Evolutionary conservation across 2,888 invertebrate species (phyloP).

Genomic region (Conchocele bisecta): DNA sequence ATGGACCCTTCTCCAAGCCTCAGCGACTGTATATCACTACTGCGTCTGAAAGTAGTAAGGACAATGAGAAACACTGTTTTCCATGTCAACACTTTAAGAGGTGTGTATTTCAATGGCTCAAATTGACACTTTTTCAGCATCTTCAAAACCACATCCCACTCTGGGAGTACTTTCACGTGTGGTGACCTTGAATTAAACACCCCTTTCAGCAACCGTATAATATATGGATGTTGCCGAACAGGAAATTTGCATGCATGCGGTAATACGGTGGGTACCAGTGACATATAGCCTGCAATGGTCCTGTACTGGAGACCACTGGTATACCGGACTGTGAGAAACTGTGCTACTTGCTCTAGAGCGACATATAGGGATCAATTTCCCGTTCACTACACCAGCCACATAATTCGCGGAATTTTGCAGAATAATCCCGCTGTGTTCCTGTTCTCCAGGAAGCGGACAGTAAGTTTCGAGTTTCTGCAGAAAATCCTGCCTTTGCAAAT

Average conservation of each 20-base stretch:
- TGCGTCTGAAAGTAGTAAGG: conserved; percentile 14
- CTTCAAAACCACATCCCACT: neutral
- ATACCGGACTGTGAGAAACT: conserved; percentile 12
- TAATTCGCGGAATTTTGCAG: conserved; percentile 16
- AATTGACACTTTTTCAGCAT: neutral
- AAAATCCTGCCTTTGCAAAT: no score
- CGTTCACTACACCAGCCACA: conserved; percentile 4
- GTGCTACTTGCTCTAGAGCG: conserved; percentile 21
- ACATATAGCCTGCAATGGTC: conserved; percentile 19
- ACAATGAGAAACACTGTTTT: conserved; percentile 18
- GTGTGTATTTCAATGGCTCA: neutral
- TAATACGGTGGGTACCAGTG: conserved; percentile 22
- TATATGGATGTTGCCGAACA: conserved; percentile 10
- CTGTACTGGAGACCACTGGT: conserved; percentile 19
- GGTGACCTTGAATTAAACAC: conserved; percentile 4
- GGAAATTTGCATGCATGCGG: neutral
- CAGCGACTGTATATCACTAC: conserved; percentile 15
- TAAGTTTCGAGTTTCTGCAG: conserved; percentile 18
- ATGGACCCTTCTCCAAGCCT: conserved; percentile 11
- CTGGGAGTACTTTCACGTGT: neutral
- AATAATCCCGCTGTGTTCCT: conserved; percentile 16
- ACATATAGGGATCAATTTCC: no score
- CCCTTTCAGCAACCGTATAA: neutral
- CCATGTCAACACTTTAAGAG: neutral
- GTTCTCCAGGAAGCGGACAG: conserved; percentile 21